Conservation (phyloP, 35 echinoderm and acorn worm species). For the Apostichopus parvimensis region DNA sequence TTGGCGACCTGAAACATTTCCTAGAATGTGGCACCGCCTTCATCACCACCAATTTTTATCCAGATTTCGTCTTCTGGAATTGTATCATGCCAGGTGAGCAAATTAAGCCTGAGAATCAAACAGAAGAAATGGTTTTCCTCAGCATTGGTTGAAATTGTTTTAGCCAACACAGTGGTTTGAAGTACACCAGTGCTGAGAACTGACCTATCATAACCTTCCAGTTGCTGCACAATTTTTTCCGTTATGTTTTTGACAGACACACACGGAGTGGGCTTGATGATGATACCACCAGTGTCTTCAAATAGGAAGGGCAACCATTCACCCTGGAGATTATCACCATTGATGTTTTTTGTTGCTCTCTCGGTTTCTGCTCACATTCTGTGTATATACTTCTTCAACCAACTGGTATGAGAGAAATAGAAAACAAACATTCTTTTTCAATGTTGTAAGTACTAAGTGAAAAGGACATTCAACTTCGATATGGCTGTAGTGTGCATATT, state of each 20-base stretch:
- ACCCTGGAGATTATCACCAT: slow-evolving; percentile 6
- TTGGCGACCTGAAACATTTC: slow-evolving; percentile 67
- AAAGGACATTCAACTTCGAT: too few relatives aligned
- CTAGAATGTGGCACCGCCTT: slow-evolving; percentile 65
- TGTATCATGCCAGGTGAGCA: slow-evolving; percentile 12
- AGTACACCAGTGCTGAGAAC: background rate
- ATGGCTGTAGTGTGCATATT: too few relatives aligned
- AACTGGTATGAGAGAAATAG: background rate
- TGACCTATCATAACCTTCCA: background rate
- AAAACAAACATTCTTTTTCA: too few relatives aligned
- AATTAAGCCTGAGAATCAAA: background rate
- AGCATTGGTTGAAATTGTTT: background rate
- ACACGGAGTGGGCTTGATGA: background rate
- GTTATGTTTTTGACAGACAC: background rate
- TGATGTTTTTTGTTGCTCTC: slow-evolving; percentile 9
- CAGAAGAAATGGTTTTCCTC: background rate
- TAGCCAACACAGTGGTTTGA: background rate
- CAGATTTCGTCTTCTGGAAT: slow-evolving; percentile 67
- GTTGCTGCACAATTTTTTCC: background rate
- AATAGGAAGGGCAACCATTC: slow-evolving; percentile 22
- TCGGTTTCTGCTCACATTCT: background rate
- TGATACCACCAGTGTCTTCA: background rate
- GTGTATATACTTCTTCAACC: slow-evolving; percentile 14
- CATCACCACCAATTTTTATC: slow-evolving; percentile 65
- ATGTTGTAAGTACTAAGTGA: too few relatives aligned